Evolutionary conservation across 2,888 invertebrate species (phyloP).

Genomic region (Apamea anceps): DNA sequence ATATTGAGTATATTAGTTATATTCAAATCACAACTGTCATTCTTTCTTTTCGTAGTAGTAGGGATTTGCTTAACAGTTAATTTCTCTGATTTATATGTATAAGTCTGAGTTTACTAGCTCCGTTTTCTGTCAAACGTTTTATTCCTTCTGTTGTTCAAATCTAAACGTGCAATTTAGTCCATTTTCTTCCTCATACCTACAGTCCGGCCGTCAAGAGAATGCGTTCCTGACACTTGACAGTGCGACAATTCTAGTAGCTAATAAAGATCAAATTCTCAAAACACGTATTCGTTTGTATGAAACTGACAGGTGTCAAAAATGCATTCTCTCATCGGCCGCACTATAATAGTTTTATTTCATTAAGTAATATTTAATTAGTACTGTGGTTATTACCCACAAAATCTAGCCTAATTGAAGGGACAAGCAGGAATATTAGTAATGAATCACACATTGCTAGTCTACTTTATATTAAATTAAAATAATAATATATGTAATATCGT

Average conservation of each 20-base stretch:
- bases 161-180: neutral
- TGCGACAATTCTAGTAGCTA: neutral
- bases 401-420: neutral
- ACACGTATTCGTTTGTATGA: neutral
- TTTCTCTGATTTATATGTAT: neutral
- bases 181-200: neutral
- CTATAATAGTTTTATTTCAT: neutral
- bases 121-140: neutral
- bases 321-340: too few relatives aligned
- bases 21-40: too few relatives aligned
- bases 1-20: too few relatives aligned
- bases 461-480: neutral
- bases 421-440: slow-evolving; percentile 30
- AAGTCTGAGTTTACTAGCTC: neutral
- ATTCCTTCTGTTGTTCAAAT: neutral
- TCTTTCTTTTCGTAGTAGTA: neutral
- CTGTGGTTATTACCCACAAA: neutral
- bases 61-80: neutral
- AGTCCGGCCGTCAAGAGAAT: too few relatives aligned
- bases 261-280: neutral
- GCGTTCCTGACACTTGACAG: too few relatives aligned
- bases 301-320: neutral
- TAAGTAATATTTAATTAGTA: neutral
- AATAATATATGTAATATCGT: slow-evolving; percentile 52
- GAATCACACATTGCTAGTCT: slow-evolving; percentile 44